Base-by-base conservation (phyloP, 2,797 vertebrate genomes). In the Balearica regulorum region DNA sequence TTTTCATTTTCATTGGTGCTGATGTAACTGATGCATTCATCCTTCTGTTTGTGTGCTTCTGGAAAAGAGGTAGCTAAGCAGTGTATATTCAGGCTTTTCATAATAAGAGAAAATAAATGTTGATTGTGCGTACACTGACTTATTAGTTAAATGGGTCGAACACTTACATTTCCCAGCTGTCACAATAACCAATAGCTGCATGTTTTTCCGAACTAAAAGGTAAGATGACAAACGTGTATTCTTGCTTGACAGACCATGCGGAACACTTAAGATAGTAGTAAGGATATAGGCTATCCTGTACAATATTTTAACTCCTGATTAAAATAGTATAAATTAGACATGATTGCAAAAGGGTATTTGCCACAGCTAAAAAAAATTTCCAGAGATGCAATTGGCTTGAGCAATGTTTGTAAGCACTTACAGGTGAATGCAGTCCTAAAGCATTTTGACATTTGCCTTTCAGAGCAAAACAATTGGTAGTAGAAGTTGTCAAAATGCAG, bases 21-120 rank as follows among this genome's bases (percentile, higher is more conserved):
- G 69, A 70, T 82, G 80, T 21, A 82, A 41, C 44, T 93, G 73
- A 26, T 77, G 29, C 68, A 70, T 95, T 68, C 60, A 53, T 93
- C 60, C 51, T 89, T 90, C 48, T 7, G 0, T 76, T 89, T 82
- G 58, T 73, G 18, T 58, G 31, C 51, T 86, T 83, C 81, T 85
- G 48, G 35, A 61, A 85, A 92, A 87, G 33, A 77, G 58, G 41
- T 49, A 87, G 37, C 54, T 87, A 62, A 85, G 78, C 37, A 37
- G 57, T 49, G 16, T 83, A 31, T 85, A 72, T 68, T 78, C 65
- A 78, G 54, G 18, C 61, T 87, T 69, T 87, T 89, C 49, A 55
- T 87, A 80, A 61, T 94, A 82, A 84, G 35, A 79, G 75, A 93
- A 94, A 85, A 92, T 46, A 95, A 82, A 92, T 90, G 54, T 89